Evolutionary conservation across 2,797 vertebrate species (phyloP).

Genomic region (Sebastes steindachneri): DNA sequence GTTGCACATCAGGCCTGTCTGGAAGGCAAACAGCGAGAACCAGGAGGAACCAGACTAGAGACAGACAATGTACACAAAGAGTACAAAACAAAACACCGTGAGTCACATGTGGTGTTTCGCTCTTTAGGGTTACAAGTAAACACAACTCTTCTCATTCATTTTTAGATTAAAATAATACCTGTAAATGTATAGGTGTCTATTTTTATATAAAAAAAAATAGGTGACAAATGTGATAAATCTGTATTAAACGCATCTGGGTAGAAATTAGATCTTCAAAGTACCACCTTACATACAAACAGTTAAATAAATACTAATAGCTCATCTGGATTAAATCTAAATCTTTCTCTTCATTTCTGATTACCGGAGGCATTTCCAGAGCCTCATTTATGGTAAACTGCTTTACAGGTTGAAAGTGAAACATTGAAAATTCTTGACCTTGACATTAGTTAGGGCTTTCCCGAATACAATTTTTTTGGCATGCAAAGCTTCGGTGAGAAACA

Average conservation of each 20-base stretch:
- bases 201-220: not conserved
- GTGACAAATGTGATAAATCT: not conserved
- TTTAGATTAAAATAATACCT: not conserved
- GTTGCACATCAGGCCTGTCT: conserved; percentile 42
- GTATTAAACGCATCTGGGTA: not conserved
- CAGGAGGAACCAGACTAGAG: conserved; percentile 19
- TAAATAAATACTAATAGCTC: not conserved
- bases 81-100: not conserved
- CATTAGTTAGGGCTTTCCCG: no score
- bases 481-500: no score
- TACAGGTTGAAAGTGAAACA: not conserved
- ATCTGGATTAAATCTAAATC: not conserved
- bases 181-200: not conserved
- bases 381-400: not conserved
- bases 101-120: not conserved
- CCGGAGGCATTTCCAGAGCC: not conserved
- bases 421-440: no score
- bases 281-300: not conserved
- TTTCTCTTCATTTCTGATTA: not conserved
- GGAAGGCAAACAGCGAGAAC: conserved; percentile 37
- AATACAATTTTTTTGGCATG: rapidly evolving
- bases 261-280: not conserved
- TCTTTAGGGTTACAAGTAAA: not conserved
- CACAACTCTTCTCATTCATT: not conserved
- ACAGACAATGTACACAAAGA: conserved; percentile 12